phyloP scores from a whole-genome alignment of 2,113 vertebrate species.

The Notothenia coriiceps region DNA sequence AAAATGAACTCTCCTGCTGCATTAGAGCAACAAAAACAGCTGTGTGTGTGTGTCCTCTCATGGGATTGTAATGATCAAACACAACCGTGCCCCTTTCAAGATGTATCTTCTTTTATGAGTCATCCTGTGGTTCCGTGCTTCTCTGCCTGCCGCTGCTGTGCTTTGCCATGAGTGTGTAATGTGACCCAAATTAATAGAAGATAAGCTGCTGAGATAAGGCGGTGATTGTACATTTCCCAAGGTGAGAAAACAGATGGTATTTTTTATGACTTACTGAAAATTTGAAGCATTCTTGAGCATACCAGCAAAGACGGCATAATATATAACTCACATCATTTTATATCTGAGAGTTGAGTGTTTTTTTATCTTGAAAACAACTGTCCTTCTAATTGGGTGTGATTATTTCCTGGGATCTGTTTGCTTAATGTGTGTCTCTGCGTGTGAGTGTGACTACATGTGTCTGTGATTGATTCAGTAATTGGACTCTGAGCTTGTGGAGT shows the following conservation, averaged over 20 bases:
- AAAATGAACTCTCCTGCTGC: conserved; percentile 35
- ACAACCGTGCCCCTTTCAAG: conserved; percentile 56
- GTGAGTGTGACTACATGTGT: background rate
- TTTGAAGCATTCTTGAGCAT: background rate
- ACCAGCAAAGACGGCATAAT: background rate
- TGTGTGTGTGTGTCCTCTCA: conserved; percentile 23
- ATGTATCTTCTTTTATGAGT: conserved; percentile 61
- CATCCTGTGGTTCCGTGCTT: conserved; percentile 38
- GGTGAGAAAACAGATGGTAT: conserved; percentile 19
- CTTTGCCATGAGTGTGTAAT: conserved; percentile 25
- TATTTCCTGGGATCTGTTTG: conserved; percentile 8
- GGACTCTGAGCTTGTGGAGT: conserved; percentile 2
- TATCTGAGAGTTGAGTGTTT: too few relatives aligned
- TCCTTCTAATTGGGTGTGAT: conserved; percentile 19
- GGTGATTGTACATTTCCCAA: background rate
- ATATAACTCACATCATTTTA: conserved; percentile 3
- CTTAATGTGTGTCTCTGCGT: background rate
- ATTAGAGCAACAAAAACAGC: conserved; percentile 36
- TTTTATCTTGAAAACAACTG: conserved; percentile 9
- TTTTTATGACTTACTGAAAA: conserved; percentile 16
- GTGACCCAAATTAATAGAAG: conserved; percentile 44
- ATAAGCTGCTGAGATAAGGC: conserved; percentile 27
- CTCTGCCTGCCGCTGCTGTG: conserved; percentile 27
- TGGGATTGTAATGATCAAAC: conserved; percentile 65
- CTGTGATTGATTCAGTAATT: conserved; percentile 46